Conservation (phyloP, 2,888 invertebrate species). For the Chrysolina haemoptera region DNA sequence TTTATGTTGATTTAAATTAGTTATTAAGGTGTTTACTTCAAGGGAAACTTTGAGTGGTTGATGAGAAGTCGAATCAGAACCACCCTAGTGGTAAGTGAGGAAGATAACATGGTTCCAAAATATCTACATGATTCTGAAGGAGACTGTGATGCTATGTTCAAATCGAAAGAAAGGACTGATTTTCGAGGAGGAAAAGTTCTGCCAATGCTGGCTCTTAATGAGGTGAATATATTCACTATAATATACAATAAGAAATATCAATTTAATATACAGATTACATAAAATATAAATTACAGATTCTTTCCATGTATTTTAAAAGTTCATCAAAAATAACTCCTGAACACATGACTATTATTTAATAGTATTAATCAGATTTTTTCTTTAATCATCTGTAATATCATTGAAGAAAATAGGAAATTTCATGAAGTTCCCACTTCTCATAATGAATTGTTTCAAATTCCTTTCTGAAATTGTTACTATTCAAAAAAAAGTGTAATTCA, state of each 20-base stretch:
- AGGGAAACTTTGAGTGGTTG: constrained; percentile 90
- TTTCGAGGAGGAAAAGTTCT: constrained; percentile 72
- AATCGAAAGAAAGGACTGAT: constrained; percentile 45
- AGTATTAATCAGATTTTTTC: too few species aligned
- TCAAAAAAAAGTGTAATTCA: too few species aligned
- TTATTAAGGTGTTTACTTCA: constrained; percentile 47
- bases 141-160: constrained; percentile 43
- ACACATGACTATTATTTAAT: neutral
- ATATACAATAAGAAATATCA: too few species aligned
- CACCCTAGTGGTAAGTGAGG: constrained; percentile 81
- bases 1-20: too few species aligned
- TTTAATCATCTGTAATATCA: too few species aligned
- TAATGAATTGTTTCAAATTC: too few species aligned
- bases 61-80: constrained; percentile 92
- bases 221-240: constrained; percentile 73
- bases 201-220: constrained; percentile 96
- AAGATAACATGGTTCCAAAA: constrained; percentile 68
- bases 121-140: constrained; percentile 69
- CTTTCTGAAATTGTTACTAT: too few species aligned
- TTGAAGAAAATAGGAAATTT: too few species aligned
- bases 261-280: too few species aligned
- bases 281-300: too few species aligned
- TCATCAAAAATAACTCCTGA: neutral
- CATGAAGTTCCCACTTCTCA: too few species aligned
- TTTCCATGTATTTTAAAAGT: too few species aligned